Percentiles rank a stretch among this genome's conserved stretches.
Evolutionary conservation across 2,888 invertebrate species (phyloP).

Genomic region (Papilio elwesi): DNA sequence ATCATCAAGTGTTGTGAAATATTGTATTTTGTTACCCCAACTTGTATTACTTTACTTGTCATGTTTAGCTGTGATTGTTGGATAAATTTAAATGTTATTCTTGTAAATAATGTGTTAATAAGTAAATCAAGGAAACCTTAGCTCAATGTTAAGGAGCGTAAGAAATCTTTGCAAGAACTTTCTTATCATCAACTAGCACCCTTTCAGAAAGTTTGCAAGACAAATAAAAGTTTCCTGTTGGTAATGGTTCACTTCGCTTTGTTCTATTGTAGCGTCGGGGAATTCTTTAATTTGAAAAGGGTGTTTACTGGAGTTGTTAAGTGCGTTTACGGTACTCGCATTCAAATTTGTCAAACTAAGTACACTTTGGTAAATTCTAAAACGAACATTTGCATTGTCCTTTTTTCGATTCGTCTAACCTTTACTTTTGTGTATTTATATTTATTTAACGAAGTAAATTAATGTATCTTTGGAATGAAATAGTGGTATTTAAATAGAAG

Average conservation of each 20-base stretch:
- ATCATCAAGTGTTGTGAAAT: no score
- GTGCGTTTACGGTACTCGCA: slow-evolving; percentile 22
- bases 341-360: slow-evolving; percentile 31
- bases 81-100: not conserved
- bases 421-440: not conserved
- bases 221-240: slow-evolving; percentile 54
- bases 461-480: not conserved
- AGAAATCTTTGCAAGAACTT: slow-evolving; percentile 49
- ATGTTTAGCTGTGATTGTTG: no score
- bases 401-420: not conserved
- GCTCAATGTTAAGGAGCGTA: slow-evolving; percentile 10
- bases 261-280: slow-evolving; percentile 52
- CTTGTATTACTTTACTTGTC: no score
- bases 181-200: slow-evolving; percentile 58
- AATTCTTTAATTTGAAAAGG: slow-evolving; percentile 50
- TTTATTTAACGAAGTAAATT: not conserved
- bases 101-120: slow-evolving; percentile 18
- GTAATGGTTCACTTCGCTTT: slow-evolving; percentile 45
- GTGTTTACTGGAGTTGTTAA: slow-evolving; percentile 30
- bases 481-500: not conserved
- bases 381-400: slow-evolving; percentile 6
- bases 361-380: not conserved
- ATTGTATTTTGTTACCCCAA: no score
- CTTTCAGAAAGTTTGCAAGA: slow-evolving; percentile 52
- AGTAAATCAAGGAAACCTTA: slow-evolving; percentile 14